phyloP scores from a whole-genome alignment of 1,140 invertebrate species.

The Sipha flava region DNA sequence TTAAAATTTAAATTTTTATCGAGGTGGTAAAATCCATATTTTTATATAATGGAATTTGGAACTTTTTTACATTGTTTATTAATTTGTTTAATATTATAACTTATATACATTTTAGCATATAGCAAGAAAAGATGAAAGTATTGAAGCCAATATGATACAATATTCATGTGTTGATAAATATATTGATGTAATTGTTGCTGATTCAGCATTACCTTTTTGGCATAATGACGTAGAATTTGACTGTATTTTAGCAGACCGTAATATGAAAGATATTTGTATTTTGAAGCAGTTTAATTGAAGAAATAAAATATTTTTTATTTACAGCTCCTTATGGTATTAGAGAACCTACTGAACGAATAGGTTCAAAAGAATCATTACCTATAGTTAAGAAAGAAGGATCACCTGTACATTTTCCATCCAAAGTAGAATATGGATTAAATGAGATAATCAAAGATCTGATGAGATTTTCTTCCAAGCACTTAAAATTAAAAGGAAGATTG shows the following conservation, averaged over 20 bases:
- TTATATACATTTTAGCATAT: slow-evolving; percentile 18
- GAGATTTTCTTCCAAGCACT: slow-evolving; percentile 66
- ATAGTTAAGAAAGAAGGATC: slow-evolving; percentile 42
- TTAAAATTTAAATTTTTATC: too few species aligned
- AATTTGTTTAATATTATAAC: neutral
- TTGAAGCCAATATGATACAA: slow-evolving; percentile 74
- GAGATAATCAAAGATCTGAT: slow-evolving; percentile 77
- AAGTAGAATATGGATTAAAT: slow-evolving; percentile 72
- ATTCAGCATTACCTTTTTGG: slow-evolving; percentile 79
- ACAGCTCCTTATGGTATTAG: slow-evolving; percentile 91
- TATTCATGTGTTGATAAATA: slow-evolving; percentile 69
- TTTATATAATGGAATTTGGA: too few species aligned
- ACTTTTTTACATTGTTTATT: too few species aligned
- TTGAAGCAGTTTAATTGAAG: neutral
- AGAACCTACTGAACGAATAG: slow-evolving; percentile 79
- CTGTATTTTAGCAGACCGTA: slow-evolving; percentile 90
- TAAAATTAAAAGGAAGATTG: slow-evolving; percentile 65
- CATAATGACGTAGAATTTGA: slow-evolving; percentile 60
- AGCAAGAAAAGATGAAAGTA: slow-evolving; percentile 66
- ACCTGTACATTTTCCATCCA: slow-evolving; percentile 69
- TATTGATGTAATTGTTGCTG: slow-evolving; percentile 80
- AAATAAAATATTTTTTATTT: slow-evolving; percentile 34
- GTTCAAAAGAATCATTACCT: slow-evolving; percentile 45
- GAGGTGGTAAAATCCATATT: too few species aligned
- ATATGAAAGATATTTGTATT: slow-evolving; percentile 45